Base-by-base conservation (phyloP, 1,140 invertebrate species). In the Octopus bimaculoides region DNA sequence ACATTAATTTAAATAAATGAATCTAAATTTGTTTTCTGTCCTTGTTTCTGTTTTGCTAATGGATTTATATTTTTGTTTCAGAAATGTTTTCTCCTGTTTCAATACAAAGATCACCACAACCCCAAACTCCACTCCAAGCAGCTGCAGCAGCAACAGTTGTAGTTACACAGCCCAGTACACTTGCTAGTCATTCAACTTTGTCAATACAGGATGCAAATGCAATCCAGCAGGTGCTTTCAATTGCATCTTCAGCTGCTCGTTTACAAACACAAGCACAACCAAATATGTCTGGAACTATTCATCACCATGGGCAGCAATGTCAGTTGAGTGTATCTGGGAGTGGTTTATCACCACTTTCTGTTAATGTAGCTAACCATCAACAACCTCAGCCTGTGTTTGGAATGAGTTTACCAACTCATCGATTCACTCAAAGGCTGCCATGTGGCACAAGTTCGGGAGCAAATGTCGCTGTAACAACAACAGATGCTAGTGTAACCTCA, bases 271-370 rank as follows among this genome's bases (percentile, higher is more conserved):
- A 61, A 17, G 9, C 9, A 17, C 56, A 82, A 78, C 78, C 82
- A 81, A 71, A 74, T 83, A 80, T 82, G 12, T 81, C 82, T 54
- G 86, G 85, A 54, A 88, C 87, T 78, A 84, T 88, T 79, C 87
- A 89, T 80, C 88, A 89, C 82, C 84, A 83, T 83, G 87, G 87
- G 84, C 87, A 85, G 77, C 66, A 71, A 14, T 14, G 17, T 6
- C 66, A 71, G 14, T n/a, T 71, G 26, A 86, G 82, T 84, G 83
- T 85, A 76, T 77, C 82, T 56, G 77, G 84, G 75, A 83, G 82
- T 75, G 82, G 83, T 73, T 56, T 80, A 75, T 77, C 83, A 78
- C 84, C 84, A 80, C 78, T 84, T n/a, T 82, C 87, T 84, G 87
- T 84, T 83, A 73, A 76, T 56, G 8, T 71, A 14, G 41, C 61